These are phyloP conservation scores for Thamnaconus septentrionalis DNA, from an alignment of 2,113 vertebrate genomes.

Conservation along the genomic window DNA sequence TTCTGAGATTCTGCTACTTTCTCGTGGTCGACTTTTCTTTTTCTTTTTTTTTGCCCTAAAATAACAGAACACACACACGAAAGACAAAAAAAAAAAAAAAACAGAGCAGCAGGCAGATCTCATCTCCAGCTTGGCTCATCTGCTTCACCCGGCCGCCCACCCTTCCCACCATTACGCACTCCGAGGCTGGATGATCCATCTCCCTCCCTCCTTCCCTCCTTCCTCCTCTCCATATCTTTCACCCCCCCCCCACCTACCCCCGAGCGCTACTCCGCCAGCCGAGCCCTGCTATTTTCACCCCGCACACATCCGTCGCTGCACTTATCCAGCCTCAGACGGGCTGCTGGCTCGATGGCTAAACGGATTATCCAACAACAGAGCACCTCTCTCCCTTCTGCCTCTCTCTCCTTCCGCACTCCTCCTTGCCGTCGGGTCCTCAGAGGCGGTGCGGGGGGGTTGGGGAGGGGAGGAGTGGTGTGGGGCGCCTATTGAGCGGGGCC, in stretches of 20 bases:
- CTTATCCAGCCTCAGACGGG: constrained; percentile 81
- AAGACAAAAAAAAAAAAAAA: too few species aligned
- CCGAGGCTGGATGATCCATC: constrained; percentile 53
- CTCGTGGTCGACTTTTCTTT: constrained; percentile 9
- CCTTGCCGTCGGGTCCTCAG: constrained; percentile 55
- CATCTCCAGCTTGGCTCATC: constrained; percentile 34
- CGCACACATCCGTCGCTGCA: constrained; percentile 79
- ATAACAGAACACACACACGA: neutral
- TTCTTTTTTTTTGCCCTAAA: constrained; percentile 33
- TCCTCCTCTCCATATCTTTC: constrained; percentile 34
- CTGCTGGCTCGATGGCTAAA: constrained; percentile 93
- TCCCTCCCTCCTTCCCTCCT: constrained; percentile 25
- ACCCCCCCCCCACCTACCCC: constrained; percentile 50
- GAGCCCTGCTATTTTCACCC: constrained; percentile 79
- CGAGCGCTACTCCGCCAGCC: constrained; percentile 48
- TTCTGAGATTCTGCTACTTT: constrained; percentile 1
- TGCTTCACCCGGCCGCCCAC: neutral
- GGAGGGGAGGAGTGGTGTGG: constrained; percentile 18
- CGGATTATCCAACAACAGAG: constrained; percentile 98
- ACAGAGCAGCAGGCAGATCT: constrained; percentile 28
- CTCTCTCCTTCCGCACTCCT: constrained; percentile 57
- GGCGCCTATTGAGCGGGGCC: constrained; percentile 86
- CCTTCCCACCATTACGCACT: constrained; percentile 43
- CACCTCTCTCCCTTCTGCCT: constrained; percentile 72
- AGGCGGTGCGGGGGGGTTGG: constrained; percentile 17